A percentile compares a stretch with the other conserved stretches of the same genome.
phyloP scores from a whole-genome alignment of 2,888 invertebrate species.

The Plemyria rubiginata region DNA sequence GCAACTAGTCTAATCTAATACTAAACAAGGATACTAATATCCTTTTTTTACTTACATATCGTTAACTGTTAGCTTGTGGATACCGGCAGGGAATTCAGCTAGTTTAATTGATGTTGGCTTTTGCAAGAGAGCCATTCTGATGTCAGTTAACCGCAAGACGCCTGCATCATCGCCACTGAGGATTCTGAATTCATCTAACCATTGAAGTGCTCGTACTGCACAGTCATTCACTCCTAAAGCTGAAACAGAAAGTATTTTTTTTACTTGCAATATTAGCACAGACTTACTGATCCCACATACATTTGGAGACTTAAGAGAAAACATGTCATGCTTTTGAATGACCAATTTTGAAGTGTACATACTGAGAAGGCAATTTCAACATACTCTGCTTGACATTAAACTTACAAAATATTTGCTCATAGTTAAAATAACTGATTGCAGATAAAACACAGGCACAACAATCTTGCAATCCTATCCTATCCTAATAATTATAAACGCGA shows the following conservation, averaged over 20 bases:
- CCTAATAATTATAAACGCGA: too few species aligned
- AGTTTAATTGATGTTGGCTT: constrained; percentile 48
- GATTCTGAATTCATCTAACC: constrained; percentile 70
- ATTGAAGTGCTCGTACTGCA: constrained; percentile 70
- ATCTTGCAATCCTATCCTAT: too few species aligned
- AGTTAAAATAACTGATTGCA: too few species aligned
- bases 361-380: too few species aligned
- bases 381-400: too few species aligned
- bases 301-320: too few species aligned
- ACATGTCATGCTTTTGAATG: too few species aligned
- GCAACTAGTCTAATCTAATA: too few species aligned
- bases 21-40: not conserved
- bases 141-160: constrained; percentile 61
- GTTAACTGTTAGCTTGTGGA: constrained; percentile 67
- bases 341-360: too few species aligned
- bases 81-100: constrained; percentile 67
- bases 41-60: constrained; percentile 58
- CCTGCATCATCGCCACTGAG: constrained; percentile 79
- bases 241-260: constrained; percentile 41
- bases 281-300: not conserved
- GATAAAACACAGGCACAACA: too few species aligned
- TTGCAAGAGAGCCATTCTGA: constrained; percentile 55
- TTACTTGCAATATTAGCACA: too few species aligned
- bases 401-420: too few species aligned
- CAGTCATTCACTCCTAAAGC: constrained; percentile 69